phyloP scores from a whole-genome alignment of 2,888 invertebrate genomes.

The Acrobasis consociella region DNA sequence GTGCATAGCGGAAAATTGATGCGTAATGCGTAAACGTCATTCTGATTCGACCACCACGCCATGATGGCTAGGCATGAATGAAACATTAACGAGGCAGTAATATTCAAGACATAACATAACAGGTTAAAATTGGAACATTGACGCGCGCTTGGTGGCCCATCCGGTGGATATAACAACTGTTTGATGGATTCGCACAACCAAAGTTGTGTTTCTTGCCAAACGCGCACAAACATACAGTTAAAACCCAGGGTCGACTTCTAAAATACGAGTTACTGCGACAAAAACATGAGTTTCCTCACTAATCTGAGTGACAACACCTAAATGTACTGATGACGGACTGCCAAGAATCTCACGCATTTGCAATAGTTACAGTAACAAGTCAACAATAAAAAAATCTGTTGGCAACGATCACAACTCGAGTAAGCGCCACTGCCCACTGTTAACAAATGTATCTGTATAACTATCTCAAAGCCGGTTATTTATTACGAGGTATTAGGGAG shows the following conservation, averaged over 20 bases:
- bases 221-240: conserved; percentile 43
- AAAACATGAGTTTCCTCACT: conserved; percentile 54
- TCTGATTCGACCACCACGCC: conserved; percentile 34
- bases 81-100: conserved; percentile 51
- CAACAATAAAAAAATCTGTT: conserved; percentile 69
- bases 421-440: conserved; percentile 57
- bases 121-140: conserved; percentile 65
- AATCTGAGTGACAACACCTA: conserved; percentile 55
- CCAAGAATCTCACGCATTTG: conserved; percentile 57
- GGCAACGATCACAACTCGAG: conserved; percentile 60
- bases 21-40: conserved; percentile 17
- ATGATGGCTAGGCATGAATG: conserved; percentile 45
- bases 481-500: conserved; percentile 53
- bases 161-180: conserved; percentile 50
- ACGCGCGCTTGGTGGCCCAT: conserved; percentile 54
- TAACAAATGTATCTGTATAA: conserved; percentile 50
- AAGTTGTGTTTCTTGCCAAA: conserved; percentile 50
- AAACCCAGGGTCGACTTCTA: conserved; percentile 34
- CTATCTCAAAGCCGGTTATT: conserved; percentile 46
- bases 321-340: conserved; percentile 49
- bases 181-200: conserved; percentile 48
- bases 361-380: conserved; percentile 50
- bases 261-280: conserved; percentile 29
- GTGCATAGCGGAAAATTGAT: conserved; percentile 33
- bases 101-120: conserved; percentile 58